A percentile compares a stretch with the other conserved stretches of the same genome.
Evolutionary conservation across 92 coral and sea anemone genomes (phyloP).

Genomic region (Epizoanthus stellaris): DNA sequence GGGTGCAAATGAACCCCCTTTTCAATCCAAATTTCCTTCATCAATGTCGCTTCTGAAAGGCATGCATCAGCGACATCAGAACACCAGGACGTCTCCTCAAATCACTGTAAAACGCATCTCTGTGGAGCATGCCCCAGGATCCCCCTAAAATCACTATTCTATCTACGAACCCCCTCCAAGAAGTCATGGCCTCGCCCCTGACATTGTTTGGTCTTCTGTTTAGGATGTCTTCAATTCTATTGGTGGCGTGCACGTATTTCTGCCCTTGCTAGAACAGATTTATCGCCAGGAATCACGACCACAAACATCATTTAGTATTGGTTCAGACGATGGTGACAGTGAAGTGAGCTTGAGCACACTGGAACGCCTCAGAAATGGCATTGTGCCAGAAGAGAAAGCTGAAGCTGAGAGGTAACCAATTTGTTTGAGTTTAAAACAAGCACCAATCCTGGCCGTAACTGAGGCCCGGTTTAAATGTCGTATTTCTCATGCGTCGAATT

Average conservation of each 20-base stretch:
- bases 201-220: neutral
- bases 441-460: no score
- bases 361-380: neutral
- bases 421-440: no score
- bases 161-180: neutral
- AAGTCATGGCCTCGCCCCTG: neutral
- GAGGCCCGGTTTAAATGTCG: no score
- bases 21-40: no score
- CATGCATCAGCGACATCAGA: no score
- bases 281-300: slow-evolving; percentile 44
- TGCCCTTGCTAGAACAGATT: slow-evolving; percentile 90
- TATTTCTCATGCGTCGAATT: no score
- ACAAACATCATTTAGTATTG: neutral
- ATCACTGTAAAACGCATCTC: no score
- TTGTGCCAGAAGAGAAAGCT: slow-evolving; percentile 23
- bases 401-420: neutral
- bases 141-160: neutral
- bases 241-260: slow-evolving; percentile 94
- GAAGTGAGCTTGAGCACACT: neutral
- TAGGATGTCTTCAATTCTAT: slow-evolving; percentile 92
- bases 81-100: no score
- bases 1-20: no score
- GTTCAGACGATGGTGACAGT: neutral
- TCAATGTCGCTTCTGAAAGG: no score
- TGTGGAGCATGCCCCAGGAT: neutral